Evolutionary conservation across 1,140 invertebrate species (phyloP), one percentile per base, ranked within the genome.

Genomic region (Belonocnema kinseyi): DNA sequence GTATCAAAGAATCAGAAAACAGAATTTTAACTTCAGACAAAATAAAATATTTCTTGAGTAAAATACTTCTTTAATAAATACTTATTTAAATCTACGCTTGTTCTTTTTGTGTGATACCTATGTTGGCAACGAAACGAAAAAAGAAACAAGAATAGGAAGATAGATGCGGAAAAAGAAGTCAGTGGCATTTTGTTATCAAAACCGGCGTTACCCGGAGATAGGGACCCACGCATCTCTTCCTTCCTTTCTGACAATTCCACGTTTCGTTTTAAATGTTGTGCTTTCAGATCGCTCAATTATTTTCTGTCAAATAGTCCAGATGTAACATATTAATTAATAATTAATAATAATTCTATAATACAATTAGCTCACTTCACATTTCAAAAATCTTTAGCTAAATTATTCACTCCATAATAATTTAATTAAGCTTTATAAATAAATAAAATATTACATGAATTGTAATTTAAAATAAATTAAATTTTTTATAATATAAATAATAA

Each of bases 161-260:
- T 8, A 72, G n/a, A 74, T 72, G 52, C 40, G 73, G 70, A 73
- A 85, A 81, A 71, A 81, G 80, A 77, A 83, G 83, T 77, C 82
- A 80, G 77, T 81, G 78, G 79, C 81, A 83, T 72, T 75, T 56
- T 77, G 73, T 75, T 85, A 85, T 85, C 83, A 75, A 80, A 80
- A 82, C 80, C 74, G 77, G 82, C 72, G 76, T 80, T 80, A 77
- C 78, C 53, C 50, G 72, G n/a, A 73, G 85, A 86, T 86, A 86
- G 78, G 33, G 14, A 53, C 85, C 85, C 82, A 86, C 85, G 80
- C 84, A 79, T 81, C 73, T 81, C 83, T 86, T 85, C 79, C 84
- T 85, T 85, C 84, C 85, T 85, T 58, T 76, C 61, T 72, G 73
- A 83, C 78, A 77, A 77, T 80, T 72, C 40, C 46, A 82, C 78